Conservation (phyloP, 2,888 invertebrate species). For the Macrophya alboannulata region DNA sequence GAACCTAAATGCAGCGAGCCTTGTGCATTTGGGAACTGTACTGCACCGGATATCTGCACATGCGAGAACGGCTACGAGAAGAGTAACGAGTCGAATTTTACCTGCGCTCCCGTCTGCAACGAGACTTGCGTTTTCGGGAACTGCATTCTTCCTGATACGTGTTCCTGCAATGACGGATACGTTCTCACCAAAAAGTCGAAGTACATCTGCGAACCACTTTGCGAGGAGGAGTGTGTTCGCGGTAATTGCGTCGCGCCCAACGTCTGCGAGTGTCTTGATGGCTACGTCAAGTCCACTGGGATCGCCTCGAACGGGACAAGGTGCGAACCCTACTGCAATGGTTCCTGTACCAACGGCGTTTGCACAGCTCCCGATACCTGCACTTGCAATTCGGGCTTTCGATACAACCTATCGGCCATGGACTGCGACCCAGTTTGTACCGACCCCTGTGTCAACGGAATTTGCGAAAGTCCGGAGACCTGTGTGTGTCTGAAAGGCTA, state of each 20-base stretch:
- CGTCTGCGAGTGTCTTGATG: constrained; percentile 70
- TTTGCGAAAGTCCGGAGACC: constrained; percentile 67
- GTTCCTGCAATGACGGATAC: constrained; percentile 71
- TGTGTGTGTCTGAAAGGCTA: constrained; percentile 71
- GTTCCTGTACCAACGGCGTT: constrained; percentile 77
- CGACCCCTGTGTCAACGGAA: constrained; percentile 72
- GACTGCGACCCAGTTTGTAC: constrained; percentile 76
- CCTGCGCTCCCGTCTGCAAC: constrained; percentile 84
- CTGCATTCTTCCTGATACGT: constrained; percentile 72
- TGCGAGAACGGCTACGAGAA: constrained; percentile 72
- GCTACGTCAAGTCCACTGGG: constrained; percentile 60
- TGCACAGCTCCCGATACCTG: constrained; percentile 79
- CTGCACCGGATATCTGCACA: constrained; percentile 75
- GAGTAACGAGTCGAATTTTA: constrained; percentile 68
- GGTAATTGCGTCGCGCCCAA: constrained; percentile 67
- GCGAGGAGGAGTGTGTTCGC: constrained; percentile 68
- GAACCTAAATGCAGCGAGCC: constrained; percentile 67
- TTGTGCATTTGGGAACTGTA: constrained; percentile 79
- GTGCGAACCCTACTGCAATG: constrained; percentile 64
- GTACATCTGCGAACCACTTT: constrained; percentile 72
- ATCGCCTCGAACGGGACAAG: background rate
- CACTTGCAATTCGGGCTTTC: constrained; percentile 69
- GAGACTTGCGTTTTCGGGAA: constrained; percentile 80
- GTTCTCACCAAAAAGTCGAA: constrained; percentile 54
- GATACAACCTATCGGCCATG: constrained; percentile 26